A percentile compares a stretch with the other conserved stretches of the same genome.
These are phyloP conservation scores for Noturus placidus DNA, from an alignment of 2,113 vertebrate species.

Conservation along the genomic window DNA sequence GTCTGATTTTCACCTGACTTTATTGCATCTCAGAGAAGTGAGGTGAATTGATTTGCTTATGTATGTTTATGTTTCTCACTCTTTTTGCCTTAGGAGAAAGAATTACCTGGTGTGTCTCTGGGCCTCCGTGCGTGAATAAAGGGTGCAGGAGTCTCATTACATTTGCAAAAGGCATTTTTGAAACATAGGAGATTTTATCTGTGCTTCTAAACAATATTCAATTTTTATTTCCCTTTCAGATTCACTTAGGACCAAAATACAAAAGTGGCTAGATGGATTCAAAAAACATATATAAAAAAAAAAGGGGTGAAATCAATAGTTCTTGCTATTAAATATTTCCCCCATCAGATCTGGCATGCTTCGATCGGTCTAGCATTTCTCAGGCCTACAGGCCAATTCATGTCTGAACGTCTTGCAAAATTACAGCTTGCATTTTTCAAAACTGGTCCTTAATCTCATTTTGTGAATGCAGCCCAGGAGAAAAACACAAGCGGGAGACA, in stretches of 20 bases:
- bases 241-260: constrained; percentile 38
- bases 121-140: constrained; percentile 41
- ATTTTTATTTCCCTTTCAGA: constrained; percentile 47
- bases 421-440: constrained; percentile 65
- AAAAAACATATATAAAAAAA: constrained; percentile 25
- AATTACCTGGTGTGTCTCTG: constrained; percentile 51
- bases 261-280: constrained; percentile 40
- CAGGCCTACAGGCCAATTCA: constrained; percentile 59
- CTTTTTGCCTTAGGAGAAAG: constrained; percentile 53
- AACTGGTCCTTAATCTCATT: constrained; percentile 57
- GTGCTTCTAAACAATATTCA: constrained; percentile 26
- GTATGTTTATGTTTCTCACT: constrained; percentile 57
- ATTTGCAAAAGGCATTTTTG: constrained; percentile 54
- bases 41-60: constrained; percentile 62
- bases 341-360: constrained; percentile 50
- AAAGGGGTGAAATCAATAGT: constrained; percentile 59
- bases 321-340: constrained; percentile 56
- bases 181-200: constrained; percentile 36
- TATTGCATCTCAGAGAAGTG: constrained; percentile 22
- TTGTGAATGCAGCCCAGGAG: constrained; percentile 31
- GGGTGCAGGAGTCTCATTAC: constrained; percentile 53
- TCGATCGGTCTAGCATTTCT: constrained; percentile 56
- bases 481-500: constrained; percentile 8
- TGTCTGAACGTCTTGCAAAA: constrained; percentile 63
- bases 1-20: constrained; percentile 35